These are phyloP conservation scores for Ostrea denselamellosa DNA, from an alignment of 1,140 invertebrate genomes.

Conservation along the genomic window DNA sequence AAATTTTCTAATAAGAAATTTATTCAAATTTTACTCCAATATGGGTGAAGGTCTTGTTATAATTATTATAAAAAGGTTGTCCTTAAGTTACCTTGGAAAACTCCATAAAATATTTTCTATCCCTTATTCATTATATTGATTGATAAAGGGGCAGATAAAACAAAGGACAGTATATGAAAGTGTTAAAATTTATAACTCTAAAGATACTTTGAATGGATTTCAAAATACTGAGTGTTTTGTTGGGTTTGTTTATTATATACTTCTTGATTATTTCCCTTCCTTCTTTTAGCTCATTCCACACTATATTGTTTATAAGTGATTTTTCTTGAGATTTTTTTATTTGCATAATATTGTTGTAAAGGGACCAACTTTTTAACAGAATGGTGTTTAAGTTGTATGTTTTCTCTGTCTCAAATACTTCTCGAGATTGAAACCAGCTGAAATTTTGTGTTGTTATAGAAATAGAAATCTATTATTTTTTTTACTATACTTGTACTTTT, in stretches of 20 bases:
- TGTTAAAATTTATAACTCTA: no score
- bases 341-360: slow-evolving; percentile 13
- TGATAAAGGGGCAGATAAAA: no score
- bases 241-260: background rate
- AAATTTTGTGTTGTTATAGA: background rate
- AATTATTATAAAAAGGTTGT: no score
- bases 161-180: no score
- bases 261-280: background rate
- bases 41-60: no score
- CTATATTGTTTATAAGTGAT: background rate
- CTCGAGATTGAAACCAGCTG: slow-evolving; percentile 13
- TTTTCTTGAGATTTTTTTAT: slow-evolving; percentile 7
- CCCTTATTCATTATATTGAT: no score
- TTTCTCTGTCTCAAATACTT: slow-evolving; percentile 31
- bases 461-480: background rate
- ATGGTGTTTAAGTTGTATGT: background rate
- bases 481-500: background rate
- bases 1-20: no score
- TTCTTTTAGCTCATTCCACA: slow-evolving; percentile 8
- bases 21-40: no score
- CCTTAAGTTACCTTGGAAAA: no score
- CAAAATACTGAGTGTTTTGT: no score
- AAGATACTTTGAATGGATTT: no score
- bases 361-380: background rate
- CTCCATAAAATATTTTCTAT: no score